These are phyloP conservation scores for Oedothorax gibbosus DNA, from an alignment of 1,140 invertebrate species.

Conservation along the genomic window DNA sequence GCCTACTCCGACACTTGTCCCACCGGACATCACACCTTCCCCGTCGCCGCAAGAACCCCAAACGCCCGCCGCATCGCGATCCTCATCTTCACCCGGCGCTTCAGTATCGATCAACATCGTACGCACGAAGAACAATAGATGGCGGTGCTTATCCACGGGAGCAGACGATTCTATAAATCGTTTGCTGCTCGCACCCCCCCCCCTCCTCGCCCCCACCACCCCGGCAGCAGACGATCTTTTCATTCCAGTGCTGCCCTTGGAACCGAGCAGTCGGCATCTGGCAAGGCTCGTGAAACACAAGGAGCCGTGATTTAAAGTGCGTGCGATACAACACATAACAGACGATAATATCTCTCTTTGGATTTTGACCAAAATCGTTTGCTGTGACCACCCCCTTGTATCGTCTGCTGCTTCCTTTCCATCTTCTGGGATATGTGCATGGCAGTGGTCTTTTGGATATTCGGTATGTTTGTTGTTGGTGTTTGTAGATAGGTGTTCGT, in stretches of 20 bases:
- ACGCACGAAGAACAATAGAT: slow-evolving; percentile 48
- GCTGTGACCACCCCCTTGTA: neutral
- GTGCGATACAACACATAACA: neutral
- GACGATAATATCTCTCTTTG: neutral
- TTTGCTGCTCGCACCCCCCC: neutral
- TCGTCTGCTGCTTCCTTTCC: slow-evolving; percentile 17
- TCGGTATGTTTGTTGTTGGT: no score
- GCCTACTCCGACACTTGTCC: slow-evolving; percentile 11
- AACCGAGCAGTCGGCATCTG: slow-evolving; percentile 4
- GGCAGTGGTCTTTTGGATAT: no score
- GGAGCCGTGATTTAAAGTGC: neutral
- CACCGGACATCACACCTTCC: slow-evolving; percentile 7
- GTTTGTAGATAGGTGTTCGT: no score
- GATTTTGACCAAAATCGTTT: no score
- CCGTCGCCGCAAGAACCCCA: neutral
- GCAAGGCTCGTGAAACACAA: neutral
- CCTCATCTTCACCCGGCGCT: neutral
- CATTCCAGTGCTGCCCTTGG: slow-evolving; percentile 1
- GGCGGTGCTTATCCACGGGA: slow-evolving; percentile 46
- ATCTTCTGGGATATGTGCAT: no score
- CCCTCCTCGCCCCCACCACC: neutral
- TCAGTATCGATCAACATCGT: neutral
- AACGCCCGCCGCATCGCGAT: slow-evolving; percentile 19
- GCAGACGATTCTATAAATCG: neutral
- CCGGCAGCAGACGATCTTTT: no score